Percentiles rank a stretch among this genome's conserved stretches.
These are phyloP conservation scores for Tokudaia tokunoshimensis DNA, from an alignment of 2,797 vertebrate genomes.

Conservation along the genomic window DNA sequence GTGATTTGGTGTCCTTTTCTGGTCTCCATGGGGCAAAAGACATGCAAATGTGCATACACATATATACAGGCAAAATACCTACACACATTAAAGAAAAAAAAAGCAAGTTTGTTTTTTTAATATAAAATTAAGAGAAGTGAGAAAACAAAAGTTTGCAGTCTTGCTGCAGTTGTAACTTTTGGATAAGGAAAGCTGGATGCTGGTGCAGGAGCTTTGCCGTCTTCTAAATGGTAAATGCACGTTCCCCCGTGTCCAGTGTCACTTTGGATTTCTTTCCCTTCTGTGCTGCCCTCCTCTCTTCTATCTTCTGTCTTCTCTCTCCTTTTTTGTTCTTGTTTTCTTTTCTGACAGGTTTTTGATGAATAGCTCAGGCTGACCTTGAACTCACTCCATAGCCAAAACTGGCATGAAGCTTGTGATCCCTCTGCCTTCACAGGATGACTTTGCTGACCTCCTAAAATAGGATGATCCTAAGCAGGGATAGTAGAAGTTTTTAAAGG, in stretches of 20 bases:
- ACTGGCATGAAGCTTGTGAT: neutral
- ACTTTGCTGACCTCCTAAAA: conserved; percentile 8
- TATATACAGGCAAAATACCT: neutral
- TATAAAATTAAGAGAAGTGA: neutral
- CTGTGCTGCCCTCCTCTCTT: neutral
- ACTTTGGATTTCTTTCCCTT: neutral
- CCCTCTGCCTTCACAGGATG: neutral
- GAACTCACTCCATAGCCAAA: neutral
- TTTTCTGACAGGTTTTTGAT: neutral
- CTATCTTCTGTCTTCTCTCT: neutral
- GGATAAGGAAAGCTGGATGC: neutral
- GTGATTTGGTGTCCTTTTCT: neutral
- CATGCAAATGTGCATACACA: neutral
- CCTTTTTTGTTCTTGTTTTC: neutral
- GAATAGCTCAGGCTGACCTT: neutral
- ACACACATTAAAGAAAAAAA: neutral
- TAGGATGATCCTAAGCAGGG: neutral
- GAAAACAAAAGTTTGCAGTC: neutral
- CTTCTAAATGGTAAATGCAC: neutral
- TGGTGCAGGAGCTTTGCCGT: neutral
- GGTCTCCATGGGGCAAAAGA: neutral
- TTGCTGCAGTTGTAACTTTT: neutral
- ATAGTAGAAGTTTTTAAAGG: neutral
- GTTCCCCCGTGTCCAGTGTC: neutral
- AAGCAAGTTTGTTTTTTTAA: no score